Base-by-base conservation (phyloP, 2,113 vertebrate species). In the Halichoeres trimaculatus region DNA sequence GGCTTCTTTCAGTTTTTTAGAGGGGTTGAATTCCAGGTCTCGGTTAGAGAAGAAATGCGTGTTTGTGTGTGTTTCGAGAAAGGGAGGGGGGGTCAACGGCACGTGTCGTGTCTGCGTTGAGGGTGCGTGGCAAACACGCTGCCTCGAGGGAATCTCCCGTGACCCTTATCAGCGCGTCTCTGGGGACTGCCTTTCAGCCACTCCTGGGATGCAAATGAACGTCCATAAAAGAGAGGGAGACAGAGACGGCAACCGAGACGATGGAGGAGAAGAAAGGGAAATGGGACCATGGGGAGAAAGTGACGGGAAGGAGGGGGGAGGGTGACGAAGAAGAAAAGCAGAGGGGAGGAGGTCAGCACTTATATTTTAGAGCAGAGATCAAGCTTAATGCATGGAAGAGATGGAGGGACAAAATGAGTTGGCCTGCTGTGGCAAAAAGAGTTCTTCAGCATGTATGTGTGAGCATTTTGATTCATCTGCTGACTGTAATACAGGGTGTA, bases 171-270 rank as follows among this genome's bases (percentile, higher is more conserved):
- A 62, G 73, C n/a, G 80, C 14, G 66, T 90, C 90, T 70, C 90
- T 50, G 71, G 88, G 87, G 90, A 91, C 74, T 30, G 63, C 76
- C 84, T 74, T 60, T 74, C 45, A 61, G 80, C 76, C 55, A 79
- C 86, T 79, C 77, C 54, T 82, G 80, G 90, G 88, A 92, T 91
- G 91, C 89, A 90, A 91, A 92, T 90, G 85, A 91, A 78, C 57
- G 71, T 65, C 86, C 76, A 67, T 80, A 77, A 86, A 88, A 84
- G 78, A 60, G 72, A 76, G 48, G 24, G 53, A 65, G 54, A 75
- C 12, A 51, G 36, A 70, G 43, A 45, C 41, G 13, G 59, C 55
- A 56, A 73, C 71, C 43, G 85, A 83, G 79, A 73, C 55, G 73
- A 45, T 24, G 76, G 61, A 76, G 70, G 62, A 78, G 82, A 73